These are phyloP conservation scores for Penaeus monodon DNA, from an alignment of 2,888 invertebrate genomes.

Conservation along the genomic window DNA sequence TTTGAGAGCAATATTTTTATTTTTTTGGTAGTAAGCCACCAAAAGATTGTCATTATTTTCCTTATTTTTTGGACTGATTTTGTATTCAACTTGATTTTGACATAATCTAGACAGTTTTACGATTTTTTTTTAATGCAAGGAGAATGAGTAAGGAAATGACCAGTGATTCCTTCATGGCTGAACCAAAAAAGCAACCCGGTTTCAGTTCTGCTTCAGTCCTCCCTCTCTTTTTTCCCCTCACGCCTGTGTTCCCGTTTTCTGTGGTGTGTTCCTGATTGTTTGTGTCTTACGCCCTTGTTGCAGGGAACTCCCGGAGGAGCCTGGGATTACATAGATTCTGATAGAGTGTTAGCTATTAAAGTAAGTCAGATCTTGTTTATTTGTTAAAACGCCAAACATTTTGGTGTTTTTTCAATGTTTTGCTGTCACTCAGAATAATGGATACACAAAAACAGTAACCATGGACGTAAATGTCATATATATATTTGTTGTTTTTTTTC, in stretches of 20 bases:
- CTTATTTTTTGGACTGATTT: too few species aligned
- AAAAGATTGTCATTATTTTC: too few species aligned
- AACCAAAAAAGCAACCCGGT: not conserved
- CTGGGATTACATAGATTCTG: conserved; percentile 51
- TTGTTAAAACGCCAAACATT: not conserved
- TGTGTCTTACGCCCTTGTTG: conserved; percentile 58
- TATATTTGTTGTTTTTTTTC: too few species aligned
- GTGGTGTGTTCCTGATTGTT: not conserved
- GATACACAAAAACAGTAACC: too few species aligned
- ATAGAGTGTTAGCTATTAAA: conserved; percentile 59
- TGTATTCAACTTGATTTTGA: too few species aligned
- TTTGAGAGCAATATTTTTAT: too few species aligned
- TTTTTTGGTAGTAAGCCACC: too few species aligned
- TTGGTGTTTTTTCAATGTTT: not conserved
- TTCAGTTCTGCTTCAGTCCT: not conserved
- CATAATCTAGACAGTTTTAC: not conserved
- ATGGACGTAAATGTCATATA: too few species aligned
- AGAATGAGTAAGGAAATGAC: not conserved
- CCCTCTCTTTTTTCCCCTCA: not conserved
- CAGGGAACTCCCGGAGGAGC: conserved; percentile 51
- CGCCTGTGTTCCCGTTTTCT: not conserved
- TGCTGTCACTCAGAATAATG: not conserved
- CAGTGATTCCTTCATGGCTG: not conserved
- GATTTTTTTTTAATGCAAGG: conserved; percentile 1
- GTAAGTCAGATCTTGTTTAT: conserved; percentile 45